phyloP scores from a whole-genome alignment of 2,113 vertebrate species.

The Lontra canadensis region DNA sequence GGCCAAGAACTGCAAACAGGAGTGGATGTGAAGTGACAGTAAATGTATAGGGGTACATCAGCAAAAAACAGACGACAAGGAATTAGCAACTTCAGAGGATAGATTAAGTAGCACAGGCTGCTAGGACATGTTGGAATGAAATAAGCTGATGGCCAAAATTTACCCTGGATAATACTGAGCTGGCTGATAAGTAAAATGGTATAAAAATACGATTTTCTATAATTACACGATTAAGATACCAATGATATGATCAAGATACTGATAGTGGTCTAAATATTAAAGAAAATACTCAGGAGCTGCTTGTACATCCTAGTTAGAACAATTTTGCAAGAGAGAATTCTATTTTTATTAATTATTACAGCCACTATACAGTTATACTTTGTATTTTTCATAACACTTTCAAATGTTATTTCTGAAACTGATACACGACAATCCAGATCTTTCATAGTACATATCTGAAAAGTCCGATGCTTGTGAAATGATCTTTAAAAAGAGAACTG shows the following conservation, averaged over 20 bases:
- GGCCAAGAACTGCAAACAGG: slow-evolving; percentile 72
- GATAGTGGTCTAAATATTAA: background rate
- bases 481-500: slow-evolving; percentile 32
- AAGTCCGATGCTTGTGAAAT: background rate
- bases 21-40: slow-evolving; percentile 73
- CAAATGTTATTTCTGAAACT: slow-evolving; percentile 41
- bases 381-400: slow-evolving; percentile 42
- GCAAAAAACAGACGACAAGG: slow-evolving; percentile 69
- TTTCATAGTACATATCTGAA: background rate
- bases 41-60: slow-evolving; percentile 64
- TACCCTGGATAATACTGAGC: background rate
- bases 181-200: slow-evolving; percentile 43
- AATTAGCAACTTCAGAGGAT: slow-evolving; percentile 76
- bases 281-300: background rate
- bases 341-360: slow-evolving; percentile 6
- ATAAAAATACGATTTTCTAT: slow-evolving; percentile 2
- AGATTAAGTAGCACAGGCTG: slow-evolving; percentile 69
- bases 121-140: slow-evolving; percentile 54
- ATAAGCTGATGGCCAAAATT: slow-evolving; percentile 46
- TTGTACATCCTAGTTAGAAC: slow-evolving; percentile 43
- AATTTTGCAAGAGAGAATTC: slow-evolving; percentile 13
- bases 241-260: background rate
- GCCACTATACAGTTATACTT: background rate
- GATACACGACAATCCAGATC: background rate
- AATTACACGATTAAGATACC: background rate